These are phyloP conservation scores for Notechis scutatus DNA, from an alignment of 2,113 vertebrate genomes.

Conservation along the genomic window DNA sequence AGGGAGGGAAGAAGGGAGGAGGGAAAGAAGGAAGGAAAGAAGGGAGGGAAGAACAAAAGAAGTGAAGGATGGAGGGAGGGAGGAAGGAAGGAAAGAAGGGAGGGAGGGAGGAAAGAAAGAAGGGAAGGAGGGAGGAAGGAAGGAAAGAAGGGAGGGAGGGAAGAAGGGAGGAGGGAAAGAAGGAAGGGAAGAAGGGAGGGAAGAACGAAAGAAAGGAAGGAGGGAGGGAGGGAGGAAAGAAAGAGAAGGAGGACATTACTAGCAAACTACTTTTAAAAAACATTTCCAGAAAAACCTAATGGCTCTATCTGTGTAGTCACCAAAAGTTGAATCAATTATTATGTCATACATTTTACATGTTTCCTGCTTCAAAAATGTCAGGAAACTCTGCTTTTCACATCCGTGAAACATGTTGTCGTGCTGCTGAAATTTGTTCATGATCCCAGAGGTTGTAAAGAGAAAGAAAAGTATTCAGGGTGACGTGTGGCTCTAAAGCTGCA, in stretches of 20 bases:
- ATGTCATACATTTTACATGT: background rate
- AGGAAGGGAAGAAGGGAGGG: no score
- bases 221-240: background rate
- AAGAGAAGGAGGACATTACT: background rate
- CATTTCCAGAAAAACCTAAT: background rate
- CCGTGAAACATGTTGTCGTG: background rate
- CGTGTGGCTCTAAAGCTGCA: background rate
- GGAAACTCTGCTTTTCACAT: background rate
- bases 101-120: no score
- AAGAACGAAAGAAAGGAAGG: no score
- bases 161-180: no score
- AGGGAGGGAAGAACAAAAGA: fast-evolving
- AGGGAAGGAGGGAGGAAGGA: fast-evolving
- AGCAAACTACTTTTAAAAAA: background rate
- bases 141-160: fast-evolving
- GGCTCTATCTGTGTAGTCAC: background rate
- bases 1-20: fast-evolving
- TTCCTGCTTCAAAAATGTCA: background rate
- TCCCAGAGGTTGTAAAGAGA: background rate
- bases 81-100: fast-evolving
- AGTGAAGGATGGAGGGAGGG: no score
- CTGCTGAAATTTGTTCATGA: background rate
- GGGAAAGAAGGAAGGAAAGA: fast-evolving
- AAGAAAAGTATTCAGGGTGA: background rate
- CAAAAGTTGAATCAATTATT: background rate